phyloP scores from a whole-genome alignment of 2,888 invertebrate genomes.

The Pammene fasciana region DNA sequence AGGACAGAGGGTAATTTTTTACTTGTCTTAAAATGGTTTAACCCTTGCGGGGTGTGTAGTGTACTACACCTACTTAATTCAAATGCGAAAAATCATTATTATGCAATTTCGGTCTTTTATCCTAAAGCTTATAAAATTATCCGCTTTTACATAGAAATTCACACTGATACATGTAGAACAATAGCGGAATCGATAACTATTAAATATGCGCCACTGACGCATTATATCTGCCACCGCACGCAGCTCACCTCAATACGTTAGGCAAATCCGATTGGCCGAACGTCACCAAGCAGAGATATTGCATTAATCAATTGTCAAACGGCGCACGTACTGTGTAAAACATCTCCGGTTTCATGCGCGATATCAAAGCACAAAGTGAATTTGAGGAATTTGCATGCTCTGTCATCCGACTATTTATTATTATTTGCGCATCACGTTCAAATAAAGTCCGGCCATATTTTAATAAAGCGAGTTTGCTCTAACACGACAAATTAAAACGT shows the following conservation, averaged over 20 bases:
- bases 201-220: conserved; percentile 9
- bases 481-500: conserved; percentile 37
- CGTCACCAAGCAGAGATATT: conserved; percentile 69
- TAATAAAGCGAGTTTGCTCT: conserved; percentile 38
- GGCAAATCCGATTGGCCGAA: conserved; percentile 55
- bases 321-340: conserved; percentile 57
- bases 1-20: no score
- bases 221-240: neutral
- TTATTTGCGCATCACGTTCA: conserved; percentile 42
- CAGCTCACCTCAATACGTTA: conserved; percentile 21
- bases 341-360: conserved; percentile 56
- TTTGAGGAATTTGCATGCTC: conserved; percentile 49
- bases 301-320: conserved; percentile 81
- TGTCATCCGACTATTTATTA: conserved; percentile 33
- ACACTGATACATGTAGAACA: no score
- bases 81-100: no score
- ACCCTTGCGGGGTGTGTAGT: no score
- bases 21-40: no score
- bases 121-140: no score
- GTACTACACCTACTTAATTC: no score
- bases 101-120: no score
- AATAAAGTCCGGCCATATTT: conserved; percentile 32
- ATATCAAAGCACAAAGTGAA: conserved; percentile 60
- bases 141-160: no score
- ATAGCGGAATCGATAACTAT: neutral